A percentile compares a stretch with the other conserved stretches of the same genome.
phyloP scores from a whole-genome alignment of 2,113 vertebrate species.

The Myxocyprinus asiaticus region DNA sequence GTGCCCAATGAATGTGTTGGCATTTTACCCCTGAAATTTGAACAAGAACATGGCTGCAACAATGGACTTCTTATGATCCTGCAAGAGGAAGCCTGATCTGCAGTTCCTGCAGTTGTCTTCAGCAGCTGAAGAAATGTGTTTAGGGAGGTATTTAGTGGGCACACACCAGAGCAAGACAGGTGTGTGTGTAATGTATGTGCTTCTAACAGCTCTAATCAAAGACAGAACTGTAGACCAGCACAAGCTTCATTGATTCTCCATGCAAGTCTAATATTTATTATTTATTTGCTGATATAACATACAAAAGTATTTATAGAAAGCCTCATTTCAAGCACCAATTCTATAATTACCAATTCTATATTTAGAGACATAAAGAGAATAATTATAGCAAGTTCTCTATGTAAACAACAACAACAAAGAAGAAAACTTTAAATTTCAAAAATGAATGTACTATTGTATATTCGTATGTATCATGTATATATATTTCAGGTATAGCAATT shows the following conservation, averaged over 20 bases:
- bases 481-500: no score
- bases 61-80: constrained; percentile 50
- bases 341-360: no score
- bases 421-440: no score
- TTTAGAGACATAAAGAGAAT: background rate
- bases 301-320: background rate
- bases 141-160: constrained; percentile 41
- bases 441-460: no score
- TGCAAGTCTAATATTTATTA: background rate
- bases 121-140: constrained; percentile 57
- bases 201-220: background rate
- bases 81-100: constrained; percentile 44
- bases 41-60: constrained; percentile 32
- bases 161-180: constrained; percentile 52
- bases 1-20: constrained; percentile 1
- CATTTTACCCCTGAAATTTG: constrained; percentile 46
- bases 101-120: constrained; percentile 53
- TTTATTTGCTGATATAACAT: background rate
- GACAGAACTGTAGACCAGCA: background rate
- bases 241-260: no score
- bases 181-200: constrained; percentile 44
- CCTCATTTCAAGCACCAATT: no score
- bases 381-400: background rate
- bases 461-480: no score
- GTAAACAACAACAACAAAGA: background rate